phyloP scores from a whole-genome alignment of 1,140 invertebrate genomes.

The Zaprionus davidi region DNA sequence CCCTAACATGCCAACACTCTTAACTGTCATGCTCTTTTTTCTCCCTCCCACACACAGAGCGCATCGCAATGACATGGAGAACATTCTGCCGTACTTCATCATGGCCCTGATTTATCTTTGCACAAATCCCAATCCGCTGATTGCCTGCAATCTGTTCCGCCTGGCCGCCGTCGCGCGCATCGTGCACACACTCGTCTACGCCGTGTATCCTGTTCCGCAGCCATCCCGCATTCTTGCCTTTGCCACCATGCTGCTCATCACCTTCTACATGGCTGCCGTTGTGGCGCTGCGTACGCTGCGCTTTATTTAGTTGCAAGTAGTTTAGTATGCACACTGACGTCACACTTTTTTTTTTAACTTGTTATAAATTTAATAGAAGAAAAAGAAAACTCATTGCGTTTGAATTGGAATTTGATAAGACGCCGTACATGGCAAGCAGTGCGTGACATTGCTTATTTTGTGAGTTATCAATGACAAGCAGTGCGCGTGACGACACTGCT shows the following conservation, averaged over 20 bases:
- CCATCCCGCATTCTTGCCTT: constrained; percentile 86
- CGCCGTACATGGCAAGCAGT: not conserved
- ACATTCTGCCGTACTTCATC: constrained; percentile 87
- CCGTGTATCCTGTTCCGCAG: constrained; percentile 85
- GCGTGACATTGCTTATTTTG: not conserved
- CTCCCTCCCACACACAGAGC: constrained; percentile 84
- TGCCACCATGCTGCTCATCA: constrained; percentile 84
- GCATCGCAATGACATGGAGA: constrained; percentile 90
- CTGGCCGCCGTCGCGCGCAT: constrained; percentile 86
- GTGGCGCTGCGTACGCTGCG: constrained; percentile 68
- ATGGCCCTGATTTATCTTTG: constrained; percentile 87
- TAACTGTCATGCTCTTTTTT: not conserved
- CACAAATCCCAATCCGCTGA: constrained; percentile 85
- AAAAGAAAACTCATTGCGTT: constrained; percentile 2
- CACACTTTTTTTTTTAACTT: constrained; percentile 1
- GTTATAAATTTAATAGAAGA: constrained; percentile 3
- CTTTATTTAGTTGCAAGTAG: constrained; percentile 50
- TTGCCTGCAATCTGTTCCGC: constrained; percentile 86
- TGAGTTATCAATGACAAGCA: not conserved
- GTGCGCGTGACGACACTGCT: not conserved
- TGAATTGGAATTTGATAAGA: not conserved
- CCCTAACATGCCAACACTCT: too few relatives aligned
- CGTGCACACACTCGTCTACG: constrained; percentile 87
- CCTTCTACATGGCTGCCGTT: constrained; percentile 85
- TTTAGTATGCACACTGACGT: not conserved